A percentile compares a stretch with the other conserved stretches of the same genome.
Conservation (phyloP, 2,888 invertebrate species). For the Scaptodrosophila latifasciaeformis region DNA sequence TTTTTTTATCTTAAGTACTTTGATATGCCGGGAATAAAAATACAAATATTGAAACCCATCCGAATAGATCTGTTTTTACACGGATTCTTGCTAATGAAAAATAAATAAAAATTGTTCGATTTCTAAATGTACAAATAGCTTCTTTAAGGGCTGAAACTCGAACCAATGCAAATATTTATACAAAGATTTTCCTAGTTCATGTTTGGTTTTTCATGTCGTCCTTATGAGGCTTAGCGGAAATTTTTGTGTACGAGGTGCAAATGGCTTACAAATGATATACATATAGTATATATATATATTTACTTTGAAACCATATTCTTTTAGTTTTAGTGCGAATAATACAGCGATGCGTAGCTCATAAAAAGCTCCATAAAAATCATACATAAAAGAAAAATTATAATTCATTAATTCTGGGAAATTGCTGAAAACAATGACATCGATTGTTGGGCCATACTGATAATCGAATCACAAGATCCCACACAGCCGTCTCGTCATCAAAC, state of each 20-base stretch:
- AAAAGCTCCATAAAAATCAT: conserved; percentile 75
- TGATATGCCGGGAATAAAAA: no score
- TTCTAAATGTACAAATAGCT: conserved; percentile 60
- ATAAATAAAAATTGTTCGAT: conserved; percentile 40
- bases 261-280: conserved; percentile 57
- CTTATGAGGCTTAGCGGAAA: conserved; percentile 29
- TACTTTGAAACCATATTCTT: conserved; percentile 51
- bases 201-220: conserved; percentile 26
- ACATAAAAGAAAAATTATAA: conserved; percentile 71
- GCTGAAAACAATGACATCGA: conserved; percentile 70
- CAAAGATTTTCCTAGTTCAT: conserved; percentile 52
- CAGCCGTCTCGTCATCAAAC: no score
- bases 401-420: conserved; percentile 75
- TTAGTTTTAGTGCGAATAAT: conserved; percentile 10
- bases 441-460: conserved; percentile 63
- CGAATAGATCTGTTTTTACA: no score
- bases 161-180: conserved; percentile 48
- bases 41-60: no score
- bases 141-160: conserved; percentile 36
- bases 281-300: no score
- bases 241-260: conserved; percentile 49
- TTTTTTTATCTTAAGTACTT: no score
- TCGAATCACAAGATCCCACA: conserved; percentile 56
- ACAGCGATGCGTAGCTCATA: conserved; percentile 42
- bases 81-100: conserved; percentile 58